phyloP scores from a whole-genome alignment of 2,113 vertebrate genomes.

The Tachysurus fulvidraco region DNA sequence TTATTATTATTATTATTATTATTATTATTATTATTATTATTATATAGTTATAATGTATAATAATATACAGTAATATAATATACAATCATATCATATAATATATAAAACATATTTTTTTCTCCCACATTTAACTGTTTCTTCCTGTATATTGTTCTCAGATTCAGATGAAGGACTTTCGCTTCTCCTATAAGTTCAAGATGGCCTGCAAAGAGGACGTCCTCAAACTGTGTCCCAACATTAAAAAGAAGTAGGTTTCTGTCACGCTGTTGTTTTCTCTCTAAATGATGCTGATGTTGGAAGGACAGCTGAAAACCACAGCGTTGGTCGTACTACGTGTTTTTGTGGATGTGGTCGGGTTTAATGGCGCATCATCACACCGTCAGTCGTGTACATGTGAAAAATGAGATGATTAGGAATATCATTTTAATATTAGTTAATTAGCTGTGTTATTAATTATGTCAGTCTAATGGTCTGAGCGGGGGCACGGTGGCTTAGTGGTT shows the following conservation, averaged over 20 bases:
- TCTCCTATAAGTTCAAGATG: slow-evolving; percentile 98
- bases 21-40: no score
- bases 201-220: slow-evolving; percentile 97
- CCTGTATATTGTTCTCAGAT: slow-evolving; percentile 69
- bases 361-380: background rate
- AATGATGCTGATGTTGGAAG: no score
- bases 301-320: background rate
- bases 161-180: slow-evolving; percentile 97
- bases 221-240: slow-evolving; percentile 95
- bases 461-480: background rate
- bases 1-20: no score
- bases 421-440: background rate
- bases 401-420: background rate
- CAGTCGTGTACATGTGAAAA: background rate
- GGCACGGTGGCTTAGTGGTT: no score
- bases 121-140: no score
- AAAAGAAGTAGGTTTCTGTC: slow-evolving; percentile 86
- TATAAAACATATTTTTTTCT: no score
- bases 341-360: background rate
- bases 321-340: background rate
- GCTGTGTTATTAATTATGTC: background rate
- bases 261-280: background rate
- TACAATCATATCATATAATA: no score
- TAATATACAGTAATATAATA: no score
- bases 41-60: no score